These are phyloP conservation scores for Drosophila orena DNA, from an alignment of 1,140 invertebrate genomes.

Conservation along the genomic window DNA sequence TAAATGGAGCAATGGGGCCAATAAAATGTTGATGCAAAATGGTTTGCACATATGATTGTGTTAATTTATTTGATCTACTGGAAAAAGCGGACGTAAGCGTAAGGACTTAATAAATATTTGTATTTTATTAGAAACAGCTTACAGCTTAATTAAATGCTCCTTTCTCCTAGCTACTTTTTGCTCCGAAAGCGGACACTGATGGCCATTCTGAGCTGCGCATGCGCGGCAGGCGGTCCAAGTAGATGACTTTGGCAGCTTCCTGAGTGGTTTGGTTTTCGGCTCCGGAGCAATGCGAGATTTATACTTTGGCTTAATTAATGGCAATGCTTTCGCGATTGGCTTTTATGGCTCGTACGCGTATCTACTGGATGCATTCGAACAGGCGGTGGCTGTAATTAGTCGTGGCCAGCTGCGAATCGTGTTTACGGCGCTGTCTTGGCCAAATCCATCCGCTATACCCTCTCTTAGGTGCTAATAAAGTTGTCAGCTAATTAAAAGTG, in stretches of 20 bases:
- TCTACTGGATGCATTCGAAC: constrained; percentile 44
- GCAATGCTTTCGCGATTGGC: constrained; percentile 51
- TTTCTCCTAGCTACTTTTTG: constrained; percentile 1
- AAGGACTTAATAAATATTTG: not conserved
- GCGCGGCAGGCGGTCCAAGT: constrained; percentile 63
- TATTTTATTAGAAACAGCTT: not conserved
- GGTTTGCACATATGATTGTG: not conserved
- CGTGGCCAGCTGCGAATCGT: constrained; percentile 25
- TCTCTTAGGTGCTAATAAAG: constrained; percentile 57
- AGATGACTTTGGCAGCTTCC: constrained; percentile 28
- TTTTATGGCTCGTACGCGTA: constrained; percentile 55
- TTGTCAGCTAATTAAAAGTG: constrained; percentile 72
- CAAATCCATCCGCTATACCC: constrained; percentile 1
- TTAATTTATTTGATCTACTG: not conserved
- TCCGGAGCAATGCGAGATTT: constrained; percentile 53
- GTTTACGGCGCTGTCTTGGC: constrained; percentile 26
- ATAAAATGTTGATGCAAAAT: not conserved
- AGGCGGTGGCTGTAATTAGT: constrained; percentile 53
- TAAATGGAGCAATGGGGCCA: no score
- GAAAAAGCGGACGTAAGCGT: no score
- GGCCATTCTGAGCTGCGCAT: constrained; percentile 31
- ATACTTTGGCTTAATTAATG: constrained; percentile 71
- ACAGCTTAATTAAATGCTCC: not conserved
- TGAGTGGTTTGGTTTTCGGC: constrained; percentile 51
- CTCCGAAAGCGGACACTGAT: not conserved